phyloP scores from a whole-genome alignment of 2,113 vertebrate genomes.

The Cavia aperea region DNA sequence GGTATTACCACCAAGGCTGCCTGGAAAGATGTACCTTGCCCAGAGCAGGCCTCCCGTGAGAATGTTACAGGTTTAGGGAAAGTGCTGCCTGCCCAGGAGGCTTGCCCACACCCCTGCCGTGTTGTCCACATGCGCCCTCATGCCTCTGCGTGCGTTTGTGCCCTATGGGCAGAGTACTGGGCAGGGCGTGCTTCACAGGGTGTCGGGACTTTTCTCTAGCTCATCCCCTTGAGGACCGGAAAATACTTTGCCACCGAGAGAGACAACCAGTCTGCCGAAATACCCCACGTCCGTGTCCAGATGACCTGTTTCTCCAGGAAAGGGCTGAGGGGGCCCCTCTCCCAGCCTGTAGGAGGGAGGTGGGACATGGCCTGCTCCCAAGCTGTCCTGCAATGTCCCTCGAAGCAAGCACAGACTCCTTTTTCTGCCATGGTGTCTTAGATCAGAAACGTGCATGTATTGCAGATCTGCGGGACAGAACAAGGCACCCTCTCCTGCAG shows the following conservation, averaged over 20 bases:
- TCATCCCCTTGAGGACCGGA: not conserved
- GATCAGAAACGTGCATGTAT: not conserved
- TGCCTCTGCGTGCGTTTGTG: not conserved
- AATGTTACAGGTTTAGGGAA: not conserved
- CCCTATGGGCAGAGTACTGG: not conserved
- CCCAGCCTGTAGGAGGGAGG: too few species aligned
- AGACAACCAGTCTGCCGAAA: too few species aligned
- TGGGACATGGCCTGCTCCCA: not conserved
- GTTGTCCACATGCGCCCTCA: rapidly evolving
- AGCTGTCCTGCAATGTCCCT: rapidly evolving
- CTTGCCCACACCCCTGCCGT: not conserved
- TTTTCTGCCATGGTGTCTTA: not conserved
- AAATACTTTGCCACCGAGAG: not conserved
- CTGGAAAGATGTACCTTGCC: not conserved
- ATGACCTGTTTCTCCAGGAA: not conserved
- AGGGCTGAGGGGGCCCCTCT: not conserved
- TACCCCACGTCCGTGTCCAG: too few species aligned
- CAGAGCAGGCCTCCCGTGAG: not conserved
- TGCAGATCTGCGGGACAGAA: not conserved
- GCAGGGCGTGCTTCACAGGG: not conserved
- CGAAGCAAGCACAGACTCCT: too few species aligned
- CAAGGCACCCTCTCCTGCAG: not conserved
- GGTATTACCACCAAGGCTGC: not conserved
- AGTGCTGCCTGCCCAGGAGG: not conserved
- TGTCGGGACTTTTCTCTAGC: not conserved